Evolutionary conservation across 1,140 invertebrate species (phyloP).

Genomic region (Drosophila bipectinata): DNA sequence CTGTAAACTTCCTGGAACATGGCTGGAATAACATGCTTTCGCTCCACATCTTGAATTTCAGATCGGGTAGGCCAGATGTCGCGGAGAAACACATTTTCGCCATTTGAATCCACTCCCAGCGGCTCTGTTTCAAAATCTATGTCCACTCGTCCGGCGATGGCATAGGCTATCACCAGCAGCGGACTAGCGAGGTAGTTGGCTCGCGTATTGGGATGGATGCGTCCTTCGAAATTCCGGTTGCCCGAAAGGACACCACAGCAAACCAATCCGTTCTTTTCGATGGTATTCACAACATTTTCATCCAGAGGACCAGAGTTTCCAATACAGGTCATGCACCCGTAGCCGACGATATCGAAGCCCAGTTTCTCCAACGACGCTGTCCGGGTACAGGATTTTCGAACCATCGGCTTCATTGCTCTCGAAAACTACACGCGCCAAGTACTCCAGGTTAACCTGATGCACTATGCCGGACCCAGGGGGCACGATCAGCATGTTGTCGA

Average conservation of each 20-base stretch:
- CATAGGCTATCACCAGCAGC: conserved; percentile 98
- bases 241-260: conserved; percentile 98
- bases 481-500: conserved; percentile 98
- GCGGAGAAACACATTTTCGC: conserved; percentile 90
- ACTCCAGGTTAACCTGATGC: conserved; percentile 99
- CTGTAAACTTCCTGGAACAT: conserved; percentile 96
- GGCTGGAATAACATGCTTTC: conserved; percentile 95
- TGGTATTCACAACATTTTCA: conserved; percentile 95
- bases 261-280: conserved; percentile 97
- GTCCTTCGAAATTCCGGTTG: conserved; percentile 98
- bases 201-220: conserved; percentile 97
- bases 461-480: conserved; percentile 99
- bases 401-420: conserved; percentile 85
- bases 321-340: conserved; percentile 99
- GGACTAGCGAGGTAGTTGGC: conserved; percentile 99
- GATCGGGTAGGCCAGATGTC: conserved; percentile 98
- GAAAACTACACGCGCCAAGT: conserved; percentile 97
- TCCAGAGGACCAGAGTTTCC: conserved; percentile 98
- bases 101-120: conserved; percentile 89
- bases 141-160: conserved; percentile 95
- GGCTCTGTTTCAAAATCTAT: conserved; percentile 97
- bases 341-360: conserved; percentile 97
- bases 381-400: conserved; percentile 90
- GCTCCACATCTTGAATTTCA: conserved; percentile 96
- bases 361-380: conserved; percentile 95